Base-by-base conservation (phyloP, 1,140 invertebrate species). In the Drosophila gunungcola region DNA sequence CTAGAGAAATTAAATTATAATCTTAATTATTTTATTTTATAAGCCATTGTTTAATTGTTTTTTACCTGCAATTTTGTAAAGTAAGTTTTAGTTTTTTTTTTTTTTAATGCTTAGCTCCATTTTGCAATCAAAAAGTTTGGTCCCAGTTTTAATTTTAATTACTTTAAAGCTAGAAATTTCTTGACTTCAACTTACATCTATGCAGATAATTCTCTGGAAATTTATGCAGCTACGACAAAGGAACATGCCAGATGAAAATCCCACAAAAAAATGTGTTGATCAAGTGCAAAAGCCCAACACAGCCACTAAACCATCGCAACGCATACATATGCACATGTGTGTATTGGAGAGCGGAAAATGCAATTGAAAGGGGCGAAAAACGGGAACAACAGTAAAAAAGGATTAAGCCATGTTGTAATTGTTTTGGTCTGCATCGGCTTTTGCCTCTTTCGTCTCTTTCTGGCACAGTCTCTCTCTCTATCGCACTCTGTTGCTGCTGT, bases 341-440 rank as follows among this genome's bases (percentile, higher is more conserved):
- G 43, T 56, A 54, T 70, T 55, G 11, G 63, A 25, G 49, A 65
- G 60, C 60, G 41, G 69, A 65, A 74, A 81, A 48, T 62, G 57
- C 78, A 81, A 74, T 55, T 63, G 78, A 62, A 57, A 41, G 27
- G 62, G 61, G 54, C 25, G 65, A 70, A 70, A 48, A 58, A 29
- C 56, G 73, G 53, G 56, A 79, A 79, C 58, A 80, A 72, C 64
- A 56, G 52, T 70, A 70, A 70, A 74, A 70, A 68, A 73, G 80
- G 83, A 88, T 86, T 86, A 86, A 78, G 72, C 75, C 74, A 88
- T 88, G 78, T 62, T 82, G 74, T 56, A 75, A 70, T 82, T 88
- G 82, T 78, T 88, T 67, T 67, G 73, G 73, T 76, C 62, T 76
- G 52, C 53, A 48, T 16, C 12, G 52, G 52, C 64, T 70, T 70